A percentile compares a stretch with the other conserved stretches of the same genome.
These are phyloP conservation scores for Clusia tigrina DNA, from an alignment of 2,888 invertebrate species.

Conservation along the genomic window DNA sequence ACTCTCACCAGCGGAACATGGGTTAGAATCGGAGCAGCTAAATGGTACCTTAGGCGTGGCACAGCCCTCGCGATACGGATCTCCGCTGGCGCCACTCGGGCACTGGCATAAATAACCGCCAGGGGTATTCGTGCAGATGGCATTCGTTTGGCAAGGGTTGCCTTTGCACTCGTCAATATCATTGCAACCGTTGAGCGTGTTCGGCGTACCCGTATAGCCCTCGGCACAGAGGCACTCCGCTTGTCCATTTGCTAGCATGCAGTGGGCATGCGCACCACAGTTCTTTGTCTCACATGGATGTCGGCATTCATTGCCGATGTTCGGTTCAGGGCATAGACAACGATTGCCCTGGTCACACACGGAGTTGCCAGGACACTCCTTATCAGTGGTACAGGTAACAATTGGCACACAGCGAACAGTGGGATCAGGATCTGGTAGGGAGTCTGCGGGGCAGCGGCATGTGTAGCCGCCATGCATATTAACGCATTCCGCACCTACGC, in stretches of 20 bases:
- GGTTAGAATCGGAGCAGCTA: slow-evolving; percentile 77
- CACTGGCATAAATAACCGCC: slow-evolving; percentile 89
- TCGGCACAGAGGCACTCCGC: slow-evolving; percentile 85
- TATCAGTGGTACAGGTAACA: slow-evolving; percentile 77
- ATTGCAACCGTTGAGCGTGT: slow-evolving; percentile 75
- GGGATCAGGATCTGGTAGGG: slow-evolving; percentile 84
- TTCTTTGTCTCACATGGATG: slow-evolving; percentile 89
- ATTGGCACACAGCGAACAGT: slow-evolving; percentile 82
- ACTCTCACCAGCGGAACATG: slow-evolving; percentile 85
- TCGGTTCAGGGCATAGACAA: slow-evolving; percentile 90
- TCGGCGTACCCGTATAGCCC: slow-evolving; percentile 76
- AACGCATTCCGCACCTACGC: slow-evolving; percentile 80
- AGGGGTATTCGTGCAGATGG: slow-evolving; percentile 87
- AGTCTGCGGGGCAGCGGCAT: slow-evolving; percentile 84
- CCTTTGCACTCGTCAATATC: slow-evolving; percentile 89
- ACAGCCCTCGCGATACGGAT: slow-evolving; percentile 83
- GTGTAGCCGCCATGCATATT: slow-evolving; percentile 80
- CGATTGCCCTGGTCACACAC: slow-evolving; percentile 80
- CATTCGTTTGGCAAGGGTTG: slow-evolving; percentile 83
- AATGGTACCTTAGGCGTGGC: slow-evolving; percentile 71
- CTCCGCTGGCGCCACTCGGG: slow-evolving; percentile 81
- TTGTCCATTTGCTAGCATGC: slow-evolving; percentile 82
- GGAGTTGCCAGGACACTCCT: slow-evolving; percentile 89
- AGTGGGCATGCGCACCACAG: slow-evolving; percentile 88
- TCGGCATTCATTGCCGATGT: slow-evolving; percentile 89